Evolutionary conservation across 37 sponge, comb jelly and placozoan genomes (phyloP), one percentile per base, ranked within the genome.

Genomic region (Bolinopsis microptera): DNA sequence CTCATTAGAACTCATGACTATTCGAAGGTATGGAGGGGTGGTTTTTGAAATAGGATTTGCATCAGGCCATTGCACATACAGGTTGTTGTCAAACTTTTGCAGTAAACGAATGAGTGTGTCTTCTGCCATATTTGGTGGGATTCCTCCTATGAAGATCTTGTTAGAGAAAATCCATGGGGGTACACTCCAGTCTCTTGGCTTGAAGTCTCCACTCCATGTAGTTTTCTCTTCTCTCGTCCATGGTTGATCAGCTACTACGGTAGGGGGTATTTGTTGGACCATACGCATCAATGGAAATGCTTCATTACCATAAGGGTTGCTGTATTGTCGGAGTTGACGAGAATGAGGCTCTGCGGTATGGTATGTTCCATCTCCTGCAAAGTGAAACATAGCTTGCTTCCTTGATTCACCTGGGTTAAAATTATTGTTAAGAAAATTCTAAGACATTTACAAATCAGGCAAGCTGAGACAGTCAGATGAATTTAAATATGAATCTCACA

Each of bases 1-100:
- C 0, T 77, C 80, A 77, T 32, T 77, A 32, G 80, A 77, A 34
- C 80, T 77, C 18, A 77, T 27, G 33, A 77, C 80, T 16, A 77
- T 77, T 16, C 32, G 80, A 77, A 77, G 80, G 37, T 77, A 77
- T 0, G 33, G 33, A 32, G 9, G 13, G 3, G 80, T 27, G 0
- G 37, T 35, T 32, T 35, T 77, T 0, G 27, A 32, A 34, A 34
- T 77, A 35, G 35, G 36, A 16, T 32, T 77, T 9, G 34, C 33
- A 16, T 77, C 80, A 77, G 80, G 80, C 80, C 35, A 77, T 34
- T 77, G 33, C 1, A 77, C 9, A 9, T 16, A 77, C 32, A 32
- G 18, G 33, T 35, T 35, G 33, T 31, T 0, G 32, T 77, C 80
- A 77, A 32, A 77, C 35, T 77, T 27, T 35, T 77, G 27, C 21